Percentiles rank a stretch among this genome's conserved stretches.
phyloP scores from a whole-genome alignment of 1,140 invertebrate genomes.

The Orchestia grillus region DNA sequence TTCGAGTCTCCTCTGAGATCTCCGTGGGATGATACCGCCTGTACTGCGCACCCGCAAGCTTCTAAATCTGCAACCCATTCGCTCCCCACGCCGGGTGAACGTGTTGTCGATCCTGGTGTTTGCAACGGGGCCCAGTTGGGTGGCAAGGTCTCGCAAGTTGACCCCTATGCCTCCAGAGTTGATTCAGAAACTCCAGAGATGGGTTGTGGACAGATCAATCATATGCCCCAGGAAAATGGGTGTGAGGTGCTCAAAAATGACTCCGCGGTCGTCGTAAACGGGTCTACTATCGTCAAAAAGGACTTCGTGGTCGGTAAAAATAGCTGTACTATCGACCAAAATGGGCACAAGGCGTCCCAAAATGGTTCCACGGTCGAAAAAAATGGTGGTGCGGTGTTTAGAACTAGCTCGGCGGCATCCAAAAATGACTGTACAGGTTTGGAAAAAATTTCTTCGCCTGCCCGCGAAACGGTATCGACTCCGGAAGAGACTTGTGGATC shows the following conservation, averaged over 20 bases:
- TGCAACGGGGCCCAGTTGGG: constrained; percentile 44
- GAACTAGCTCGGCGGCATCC: background rate
- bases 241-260: too few species aligned
- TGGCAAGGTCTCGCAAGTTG: background rate
- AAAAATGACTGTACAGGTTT: background rate
- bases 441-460: background rate
- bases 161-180: background rate
- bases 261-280: too few species aligned
- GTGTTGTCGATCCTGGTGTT: constrained; percentile 42
- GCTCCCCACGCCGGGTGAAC: background rate
- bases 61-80: constrained; percentile 48
- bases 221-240: too few species aligned
- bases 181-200: background rate
- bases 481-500: background rate
- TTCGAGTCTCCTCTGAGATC: background rate
- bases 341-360: too few species aligned
- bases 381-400: background rate
- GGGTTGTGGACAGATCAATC: too few species aligned
- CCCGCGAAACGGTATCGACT: background rate
- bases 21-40: background rate
- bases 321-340: too few species aligned
- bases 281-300: too few species aligned
- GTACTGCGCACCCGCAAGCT: constrained; percentile 10
- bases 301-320: too few species aligned
- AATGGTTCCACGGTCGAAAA: background rate